Conservation (phyloP, 2,113 vertebrate species). For the Hemibagrus wyckioides region DNA sequence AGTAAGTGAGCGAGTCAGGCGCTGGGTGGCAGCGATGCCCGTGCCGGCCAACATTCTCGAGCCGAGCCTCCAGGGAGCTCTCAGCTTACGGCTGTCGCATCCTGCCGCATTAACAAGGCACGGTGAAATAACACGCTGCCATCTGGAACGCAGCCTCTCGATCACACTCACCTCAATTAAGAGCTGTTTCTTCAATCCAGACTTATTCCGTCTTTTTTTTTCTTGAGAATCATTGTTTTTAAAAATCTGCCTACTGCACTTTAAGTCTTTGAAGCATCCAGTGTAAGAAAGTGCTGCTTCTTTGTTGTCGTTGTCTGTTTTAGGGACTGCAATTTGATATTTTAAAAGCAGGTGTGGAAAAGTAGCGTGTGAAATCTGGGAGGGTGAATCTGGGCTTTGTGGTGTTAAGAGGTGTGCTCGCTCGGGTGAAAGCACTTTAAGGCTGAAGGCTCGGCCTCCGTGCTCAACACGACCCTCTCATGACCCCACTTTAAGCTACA, state of each 20-base stretch:
- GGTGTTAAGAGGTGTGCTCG: slow-evolving; percentile 47
- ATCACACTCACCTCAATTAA: slow-evolving; percentile 75
- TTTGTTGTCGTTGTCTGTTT: slow-evolving; percentile 12
- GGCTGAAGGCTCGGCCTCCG: slow-evolving; percentile 53
- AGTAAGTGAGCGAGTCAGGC: background rate
- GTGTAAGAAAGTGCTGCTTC: slow-evolving; percentile 7
- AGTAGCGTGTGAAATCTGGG: slow-evolving; percentile 58
- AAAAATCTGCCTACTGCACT: slow-evolving; percentile 15
- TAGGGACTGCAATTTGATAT: slow-evolving; percentile 35
- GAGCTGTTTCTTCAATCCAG: slow-evolving; percentile 71
- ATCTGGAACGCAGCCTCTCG: slow-evolving; percentile 74
- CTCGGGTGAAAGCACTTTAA: slow-evolving; percentile 62
- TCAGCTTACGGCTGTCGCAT: slow-evolving; percentile 79
- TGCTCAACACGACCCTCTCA: slow-evolving; percentile 60
- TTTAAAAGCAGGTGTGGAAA: slow-evolving; percentile 58
- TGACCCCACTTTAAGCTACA: slow-evolving; percentile 72
- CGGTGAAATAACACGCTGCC: slow-evolving; percentile 81
- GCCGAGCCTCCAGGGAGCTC: slow-evolving; percentile 73
- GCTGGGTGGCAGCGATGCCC: slow-evolving; percentile 64
- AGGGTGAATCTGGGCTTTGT: slow-evolving; percentile 69
- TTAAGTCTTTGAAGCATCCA: slow-evolving; percentile 15
- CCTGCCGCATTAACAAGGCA: slow-evolving; percentile 73
- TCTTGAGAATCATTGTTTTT: background rate
- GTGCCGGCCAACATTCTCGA: slow-evolving; percentile 70
- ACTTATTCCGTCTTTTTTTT: slow-evolving; percentile 57